Evolutionary conservation across 1,140 invertebrate genomes (phyloP), one percentile per base, ranked within the genome.

Genomic region (Pomacea maculata): DNA sequence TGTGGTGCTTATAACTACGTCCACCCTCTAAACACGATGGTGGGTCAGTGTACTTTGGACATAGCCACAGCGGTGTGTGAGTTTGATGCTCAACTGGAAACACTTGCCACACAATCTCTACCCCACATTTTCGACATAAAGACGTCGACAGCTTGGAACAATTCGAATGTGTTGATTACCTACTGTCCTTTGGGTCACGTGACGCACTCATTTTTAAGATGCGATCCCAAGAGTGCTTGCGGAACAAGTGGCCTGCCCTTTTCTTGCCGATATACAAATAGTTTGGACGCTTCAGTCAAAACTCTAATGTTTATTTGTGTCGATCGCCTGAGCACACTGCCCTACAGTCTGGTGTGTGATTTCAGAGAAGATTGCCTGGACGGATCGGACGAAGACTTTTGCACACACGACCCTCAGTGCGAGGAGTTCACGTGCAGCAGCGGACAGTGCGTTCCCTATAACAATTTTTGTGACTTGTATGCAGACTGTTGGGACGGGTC

Each of bases 271-370:
- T 34, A 1, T 7, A n/a, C 52, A 14, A 19, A 57, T 4, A 8
- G 25, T 11, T 25, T 34, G 17, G 61, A 65, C 34, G 75, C 19
- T 17, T 29, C 15, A 19, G 61, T 11, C 10, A 63, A 17, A 19
- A 29, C 25, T 21, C n/a, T 15, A 34, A 34, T 65, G 75, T 76
- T 76, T 65, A 0, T 65, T 12, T 76, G 75, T 65, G 75, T 64
- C 7, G 63, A 76, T 45, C 1, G 65, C 10, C 11, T 29, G 3
- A 65, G 57, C 52, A 57, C 25, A 12, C 14, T 75, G 17, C 55
- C 45, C 55, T 75, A 75, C 52, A 75, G 7, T 21, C 54, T 75
- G 21, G 54, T 61, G 17, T 75, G 73, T 57, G 73, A 75, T 25
- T n/a, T 55, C 55, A 61, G 15, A 61, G 14, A 14, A 8, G 73